Base-by-base conservation (phyloP, 92 coral and sea anemone genomes). In the Zoanthus solanderi region DNA sequence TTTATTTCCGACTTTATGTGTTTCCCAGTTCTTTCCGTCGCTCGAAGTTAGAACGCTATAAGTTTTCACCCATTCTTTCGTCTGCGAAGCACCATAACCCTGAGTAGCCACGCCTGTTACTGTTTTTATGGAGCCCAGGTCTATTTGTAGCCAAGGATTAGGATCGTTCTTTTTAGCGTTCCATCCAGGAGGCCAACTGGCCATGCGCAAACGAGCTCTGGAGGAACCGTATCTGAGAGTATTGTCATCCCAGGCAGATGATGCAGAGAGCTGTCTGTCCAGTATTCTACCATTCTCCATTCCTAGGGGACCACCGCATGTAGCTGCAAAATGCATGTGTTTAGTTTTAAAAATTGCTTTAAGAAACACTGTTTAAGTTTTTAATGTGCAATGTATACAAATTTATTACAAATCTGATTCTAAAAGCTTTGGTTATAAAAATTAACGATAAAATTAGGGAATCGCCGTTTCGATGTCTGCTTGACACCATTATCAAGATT, bases 111-210 rank as follows among this genome's bases (percentile, higher is more conserved):
- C 83, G 23, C 90, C 94, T 4, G 94, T 95, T 37, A 95, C 93
- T 65, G 91, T 88, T 66, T 79, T 92, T 31, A 18, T 71, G 32
- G 63, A 31, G 4, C 82, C 91, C n/a, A 95, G 66, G 45, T 95
- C 92, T 14, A 95, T 67, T 76, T 95, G 94, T 76, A 95, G 57
- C 98, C 98, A 95, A 11, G 94, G 94, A 28, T 88, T 67, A 10
- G 92, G 94, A 84, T 95, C 98, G 53, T 78, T 89, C 53, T 73
- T 93, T 86, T 87, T 88, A 44, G 94, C 93, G 73, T 87, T 93
- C 98, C 98, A 95, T 11, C 98, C 98, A 52, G 88, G 91, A 13
- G 98, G 98, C 98, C 98, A 95, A 10, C 87, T 78, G 10, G 85
- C 73, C 0, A 91, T 73, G 83, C 88, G 76, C n/a, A 95, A 68